A percentile compares a stretch with the other conserved stretches of the same genome.
Evolutionary conservation across 2,113 vertebrate species (phyloP).

Genomic region (Caloenas nicobarica): DNA sequence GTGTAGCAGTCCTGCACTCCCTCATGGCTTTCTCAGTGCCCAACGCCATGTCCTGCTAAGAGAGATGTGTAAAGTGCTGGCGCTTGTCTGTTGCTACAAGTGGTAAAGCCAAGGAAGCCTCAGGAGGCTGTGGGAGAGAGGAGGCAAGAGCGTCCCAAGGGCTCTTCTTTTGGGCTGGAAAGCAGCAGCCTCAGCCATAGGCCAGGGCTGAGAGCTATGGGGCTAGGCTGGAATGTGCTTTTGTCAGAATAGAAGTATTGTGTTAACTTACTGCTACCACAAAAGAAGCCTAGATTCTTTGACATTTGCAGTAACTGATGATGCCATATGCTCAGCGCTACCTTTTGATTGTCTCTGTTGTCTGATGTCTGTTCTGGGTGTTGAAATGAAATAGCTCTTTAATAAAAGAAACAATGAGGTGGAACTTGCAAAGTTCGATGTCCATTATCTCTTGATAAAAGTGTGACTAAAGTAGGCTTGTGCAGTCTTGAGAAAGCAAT

Average conservation of each 20-base stretch:
- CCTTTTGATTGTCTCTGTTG: neutral
- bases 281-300: neutral
- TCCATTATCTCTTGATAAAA: neutral
- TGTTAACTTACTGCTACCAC: neutral
- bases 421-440: neutral
- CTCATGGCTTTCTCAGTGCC: no score
- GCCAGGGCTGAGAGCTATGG: neutral
- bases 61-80: no score
- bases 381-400: neutral
- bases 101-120: neutral
- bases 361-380: neutral
- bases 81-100: no score
- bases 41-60: no score
- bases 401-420: neutral
- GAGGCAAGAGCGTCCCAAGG: neutral
- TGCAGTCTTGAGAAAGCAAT: neutral
- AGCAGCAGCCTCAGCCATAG: no score
- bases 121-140: neutral
- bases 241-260: neutral
- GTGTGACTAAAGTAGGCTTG: neutral
- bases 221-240: no score
- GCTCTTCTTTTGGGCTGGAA: no score
- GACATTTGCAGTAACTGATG: neutral
- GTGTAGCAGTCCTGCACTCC: no score
- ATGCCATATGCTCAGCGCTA: neutral